Evolutionary conservation across 2,113 vertebrate species (phyloP).

Genomic region (Campylorhamphus procurvoides): DNA sequence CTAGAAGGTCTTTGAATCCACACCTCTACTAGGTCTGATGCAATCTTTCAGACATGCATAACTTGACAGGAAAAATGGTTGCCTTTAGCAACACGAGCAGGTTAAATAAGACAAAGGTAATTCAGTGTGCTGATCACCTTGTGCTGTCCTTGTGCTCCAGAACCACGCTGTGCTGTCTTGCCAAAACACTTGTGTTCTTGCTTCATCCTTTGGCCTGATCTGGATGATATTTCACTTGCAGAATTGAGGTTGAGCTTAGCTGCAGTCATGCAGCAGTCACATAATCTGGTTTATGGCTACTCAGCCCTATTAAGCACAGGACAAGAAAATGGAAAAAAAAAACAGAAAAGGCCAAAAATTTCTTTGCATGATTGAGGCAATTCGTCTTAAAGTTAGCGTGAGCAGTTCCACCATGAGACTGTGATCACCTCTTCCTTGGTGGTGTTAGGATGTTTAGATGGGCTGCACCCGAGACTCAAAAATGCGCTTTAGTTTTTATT

Average conservation of each 20-base stretch:
- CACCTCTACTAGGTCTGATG: neutral
- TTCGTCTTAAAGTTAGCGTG: neutral
- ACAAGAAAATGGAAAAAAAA: neutral
- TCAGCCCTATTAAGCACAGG: neutral
- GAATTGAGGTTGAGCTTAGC: neutral
- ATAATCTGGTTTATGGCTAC: neutral
- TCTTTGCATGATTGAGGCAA: neutral
- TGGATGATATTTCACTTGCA: neutral
- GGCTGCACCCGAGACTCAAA: neutral
- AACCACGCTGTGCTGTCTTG: neutral
- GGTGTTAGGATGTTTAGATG: neutral
- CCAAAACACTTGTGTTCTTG: neutral
- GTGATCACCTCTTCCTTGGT: neutral
- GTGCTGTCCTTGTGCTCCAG: neutral
- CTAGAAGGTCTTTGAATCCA: neutral
- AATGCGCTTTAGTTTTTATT: neutral
- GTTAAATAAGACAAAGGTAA: neutral
- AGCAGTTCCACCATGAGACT: neutral
- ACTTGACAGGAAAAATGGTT: neutral
- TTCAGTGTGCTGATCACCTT: neutral
- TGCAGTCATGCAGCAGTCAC: neutral
- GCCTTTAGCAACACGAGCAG: conserved; percentile 1
- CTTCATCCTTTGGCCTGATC: neutral
- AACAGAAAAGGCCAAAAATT: neutral
- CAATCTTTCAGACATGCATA: neutral